Evolutionary conservation across 2,113 vertebrate species (phyloP), one percentile per base, ranked within the genome.

Genomic region (Lipophrys pholis): DNA sequence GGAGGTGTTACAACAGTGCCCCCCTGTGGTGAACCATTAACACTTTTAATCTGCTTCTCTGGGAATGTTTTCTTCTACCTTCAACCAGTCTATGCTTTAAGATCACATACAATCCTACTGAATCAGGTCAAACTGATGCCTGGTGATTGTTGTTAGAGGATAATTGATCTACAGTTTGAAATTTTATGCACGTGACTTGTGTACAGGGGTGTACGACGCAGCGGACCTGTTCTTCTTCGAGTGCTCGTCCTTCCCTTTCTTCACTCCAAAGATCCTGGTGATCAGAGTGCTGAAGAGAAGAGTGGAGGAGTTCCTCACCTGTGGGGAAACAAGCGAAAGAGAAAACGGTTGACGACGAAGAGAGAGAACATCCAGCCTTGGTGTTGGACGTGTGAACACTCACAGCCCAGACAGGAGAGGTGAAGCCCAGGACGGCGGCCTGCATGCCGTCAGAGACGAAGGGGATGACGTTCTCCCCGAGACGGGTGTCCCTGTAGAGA

Each of bases 241-340:
- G 91, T 95, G 95, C 87, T 99, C 97, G 74, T 98, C 98, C 77
- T 95, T 99, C 78, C 93, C 96, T 85, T 94, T 96, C 92, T 99
- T 98, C 87, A 98, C 97, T 61, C 97, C 97, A 93, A 99, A 99
- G 89, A 99, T 97, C 89, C 97, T 94, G 7, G 97, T 98, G 88
- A 99, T 99, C 80, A 99, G 90, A 49, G 96, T 94, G 91, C 97
- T 99, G 92, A 99, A 99, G 68, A 99, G 96, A 53, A 99, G 96
- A 0, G 98, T 99, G 60, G 96, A 97, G 46, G 96, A 98, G 94
- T 99, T 99, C 90, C 97, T 95, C 77, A 99, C 96, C 97, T 99
- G 92, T 11, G 15, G n/a, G n/a, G 9, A 55, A 62, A 40, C n/a
- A 5, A 8, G 8, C 16, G 5, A 3, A 11, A n/a, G 38, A 43